Conservation (phyloP, 2,113 vertebrate genomes). For the Microtus oregoni region DNA sequence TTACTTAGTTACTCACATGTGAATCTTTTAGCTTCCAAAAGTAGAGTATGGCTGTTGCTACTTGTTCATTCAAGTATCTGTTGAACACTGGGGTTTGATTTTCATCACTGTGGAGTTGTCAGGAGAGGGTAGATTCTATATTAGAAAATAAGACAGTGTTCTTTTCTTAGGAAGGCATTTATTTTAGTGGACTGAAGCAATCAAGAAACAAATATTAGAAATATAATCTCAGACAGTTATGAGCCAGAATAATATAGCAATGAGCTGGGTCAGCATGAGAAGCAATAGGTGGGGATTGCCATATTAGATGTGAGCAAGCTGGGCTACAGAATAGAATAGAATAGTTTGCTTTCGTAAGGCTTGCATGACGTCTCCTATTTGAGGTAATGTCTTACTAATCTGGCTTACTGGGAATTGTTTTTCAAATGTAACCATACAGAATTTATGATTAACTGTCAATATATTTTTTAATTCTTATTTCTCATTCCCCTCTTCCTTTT, state of each 20-base stretch:
- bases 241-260: not conserved
- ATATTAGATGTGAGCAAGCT: not conserved
- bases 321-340: not conserved
- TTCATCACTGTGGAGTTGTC: not conserved
- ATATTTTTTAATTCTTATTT: not conserved
- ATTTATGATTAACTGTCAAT: not conserved
- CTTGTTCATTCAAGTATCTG: constrained; percentile 41
- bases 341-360: not conserved
- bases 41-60: not conserved
- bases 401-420: constrained; percentile 33
- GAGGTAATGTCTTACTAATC: not conserved
- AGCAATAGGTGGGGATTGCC: not conserved
- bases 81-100: constrained; percentile 22
- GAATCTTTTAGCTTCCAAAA: not conserved
- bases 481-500: not conserved
- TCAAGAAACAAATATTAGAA: not conserved
- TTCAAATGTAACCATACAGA: not conserved
- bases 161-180: not conserved
- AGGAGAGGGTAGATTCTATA: not conserved
- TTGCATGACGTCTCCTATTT: not conserved
- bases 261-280: not conserved
- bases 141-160: not conserved
- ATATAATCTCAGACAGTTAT: not conserved
- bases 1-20: not conserved
- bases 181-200: not conserved